These are phyloP conservation scores for Tetrax tetrax DNA, from an alignment of 2,113 vertebrate genomes.

Conservation along the genomic window DNA sequence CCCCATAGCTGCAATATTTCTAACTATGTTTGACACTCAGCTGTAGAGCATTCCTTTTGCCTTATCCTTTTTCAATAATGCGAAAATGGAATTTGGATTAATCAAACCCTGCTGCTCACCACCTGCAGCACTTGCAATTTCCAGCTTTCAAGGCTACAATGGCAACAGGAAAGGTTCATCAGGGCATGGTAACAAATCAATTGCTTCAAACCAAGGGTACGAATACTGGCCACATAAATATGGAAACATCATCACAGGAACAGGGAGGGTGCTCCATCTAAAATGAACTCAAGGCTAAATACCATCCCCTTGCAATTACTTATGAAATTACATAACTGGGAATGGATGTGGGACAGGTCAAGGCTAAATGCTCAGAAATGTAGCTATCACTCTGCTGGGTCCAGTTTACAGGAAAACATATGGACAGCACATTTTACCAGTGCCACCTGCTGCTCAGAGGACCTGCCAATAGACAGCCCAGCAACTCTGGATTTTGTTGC, in stretches of 20 bases:
- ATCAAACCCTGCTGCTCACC: conserved; percentile 33
- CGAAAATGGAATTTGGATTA: conserved; percentile 28
- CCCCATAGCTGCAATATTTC: background rate
- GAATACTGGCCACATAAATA: background rate
- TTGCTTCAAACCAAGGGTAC: background rate
- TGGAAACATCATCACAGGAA: background rate
- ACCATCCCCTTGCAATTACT: background rate
- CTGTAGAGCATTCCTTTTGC: background rate
- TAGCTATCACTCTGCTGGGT: background rate
- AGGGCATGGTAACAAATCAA: background rate
- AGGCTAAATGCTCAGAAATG: background rate
- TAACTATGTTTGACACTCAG: background rate
- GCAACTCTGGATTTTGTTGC: background rate
- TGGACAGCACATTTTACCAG: background rate
- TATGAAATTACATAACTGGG: background rate
- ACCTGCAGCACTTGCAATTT: conserved; percentile 40
- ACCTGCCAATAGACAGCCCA: background rate
- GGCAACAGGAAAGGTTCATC: conserved; percentile 13
- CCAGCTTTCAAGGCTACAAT: conserved; percentile 28
- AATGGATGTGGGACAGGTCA: background rate
- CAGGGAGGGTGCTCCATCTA: background rate
- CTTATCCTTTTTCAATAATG: background rate
- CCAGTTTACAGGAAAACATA: background rate
- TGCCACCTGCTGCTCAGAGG: background rate
- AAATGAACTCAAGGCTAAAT: conserved; percentile 38